A percentile compares a stretch with the other conserved stretches of the same genome.
Evolutionary conservation across 2,888 invertebrate species (phyloP).

Genomic region (Anaspis maculata): DNA sequence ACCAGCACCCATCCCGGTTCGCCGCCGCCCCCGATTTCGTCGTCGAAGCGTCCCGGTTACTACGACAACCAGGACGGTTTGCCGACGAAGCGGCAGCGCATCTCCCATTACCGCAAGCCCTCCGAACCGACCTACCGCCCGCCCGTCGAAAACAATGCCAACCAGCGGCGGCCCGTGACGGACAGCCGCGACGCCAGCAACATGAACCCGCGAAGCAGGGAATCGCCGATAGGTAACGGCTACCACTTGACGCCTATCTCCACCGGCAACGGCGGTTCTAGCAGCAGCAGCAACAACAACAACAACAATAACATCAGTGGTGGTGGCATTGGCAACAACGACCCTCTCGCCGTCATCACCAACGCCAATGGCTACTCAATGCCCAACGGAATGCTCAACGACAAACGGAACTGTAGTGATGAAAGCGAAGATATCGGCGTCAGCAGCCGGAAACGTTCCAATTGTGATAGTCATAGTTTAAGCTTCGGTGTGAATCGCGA

Average conservation of each 20-base stretch:
- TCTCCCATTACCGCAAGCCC: slow-evolving; percentile 72
- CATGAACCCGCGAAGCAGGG: slow-evolving; percentile 44
- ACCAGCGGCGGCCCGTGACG: slow-evolving; percentile 37
- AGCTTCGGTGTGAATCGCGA: slow-evolving; percentile 34
- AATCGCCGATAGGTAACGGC: slow-evolving; percentile 17
- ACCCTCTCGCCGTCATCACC: too few relatives aligned
- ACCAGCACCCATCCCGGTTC: slow-evolving; percentile 66
- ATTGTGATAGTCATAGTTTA: slow-evolving; percentile 39
- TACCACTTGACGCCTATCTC: slow-evolving; percentile 9
- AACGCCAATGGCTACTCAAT: slow-evolving; percentile 19
- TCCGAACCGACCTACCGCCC: slow-evolving; percentile 32
- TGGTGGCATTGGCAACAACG: slow-evolving; percentile 16
- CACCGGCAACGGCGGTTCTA: slow-evolving; percentile 6
- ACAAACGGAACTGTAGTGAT: slow-evolving; percentile 31
- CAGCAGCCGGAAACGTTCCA: slow-evolving; percentile 26
- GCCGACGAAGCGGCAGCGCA: slow-evolving; percentile 71
- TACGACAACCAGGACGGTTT: slow-evolving; percentile 51
- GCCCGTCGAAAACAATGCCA: slow-evolving; percentile 41
- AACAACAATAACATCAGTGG: too few relatives aligned
- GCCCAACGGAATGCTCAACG: slow-evolving; percentile 29
- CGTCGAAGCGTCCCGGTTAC: slow-evolving; percentile 54
- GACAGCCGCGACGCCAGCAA: slow-evolving; percentile 43
- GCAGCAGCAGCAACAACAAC: slow-evolving; percentile 6
- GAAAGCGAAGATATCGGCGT: slow-evolving; percentile 23
- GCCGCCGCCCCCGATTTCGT: slow-evolving; percentile 50